Base-by-base conservation (phyloP, 2,888 invertebrate genomes). In the Ophion ventricosus region DNA sequence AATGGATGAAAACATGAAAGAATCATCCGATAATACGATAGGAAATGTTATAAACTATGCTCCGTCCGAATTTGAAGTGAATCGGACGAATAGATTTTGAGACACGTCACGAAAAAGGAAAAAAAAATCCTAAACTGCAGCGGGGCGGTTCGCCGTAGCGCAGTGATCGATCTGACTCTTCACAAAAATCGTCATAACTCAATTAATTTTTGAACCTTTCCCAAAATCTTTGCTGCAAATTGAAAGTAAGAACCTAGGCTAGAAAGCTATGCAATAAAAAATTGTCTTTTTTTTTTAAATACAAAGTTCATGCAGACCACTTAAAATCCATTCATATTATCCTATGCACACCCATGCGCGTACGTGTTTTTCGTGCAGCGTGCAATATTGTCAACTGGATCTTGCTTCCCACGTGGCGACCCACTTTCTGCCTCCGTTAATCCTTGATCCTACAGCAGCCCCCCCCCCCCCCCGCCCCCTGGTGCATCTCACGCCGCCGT, bases 321-420 rank as follows among this genome's bases (percentile, higher is more conserved):
- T 35, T 4, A 35, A 35, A 35, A 35, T 35, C 7, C 35, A 7
- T 35, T 14, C 17, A 67, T 7, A 67, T 25, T 25, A 11, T 25
- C 14, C 43, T 43, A 26, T 59, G 8, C 3, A 14, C n/a, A 63
- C 35, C 14, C 64, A 43, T 57, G 25, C 10, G 64, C 23, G 14
- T 35, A 14, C 10, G 43, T 29, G 56, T 25, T 40, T 59, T 43
- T 35, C 43, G n/a, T 35, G 35, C 35, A 35, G 29, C 8, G 61
- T 49, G 20, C 35, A 72, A 40, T 67, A 64, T 70, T 59, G 49
- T 72, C 23, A 23, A 14, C 23, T 72, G 67, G 35, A 61, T 54
- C 40, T 49, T 23, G 26, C 40, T 49, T 25, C 80, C 77, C 76
- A 77, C 83, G 73, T 49, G 66, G 49, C 63, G 80, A 80, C 79